Conservation (phyloP, 1,140 invertebrate species). For the Cephus cinctus region DNA sequence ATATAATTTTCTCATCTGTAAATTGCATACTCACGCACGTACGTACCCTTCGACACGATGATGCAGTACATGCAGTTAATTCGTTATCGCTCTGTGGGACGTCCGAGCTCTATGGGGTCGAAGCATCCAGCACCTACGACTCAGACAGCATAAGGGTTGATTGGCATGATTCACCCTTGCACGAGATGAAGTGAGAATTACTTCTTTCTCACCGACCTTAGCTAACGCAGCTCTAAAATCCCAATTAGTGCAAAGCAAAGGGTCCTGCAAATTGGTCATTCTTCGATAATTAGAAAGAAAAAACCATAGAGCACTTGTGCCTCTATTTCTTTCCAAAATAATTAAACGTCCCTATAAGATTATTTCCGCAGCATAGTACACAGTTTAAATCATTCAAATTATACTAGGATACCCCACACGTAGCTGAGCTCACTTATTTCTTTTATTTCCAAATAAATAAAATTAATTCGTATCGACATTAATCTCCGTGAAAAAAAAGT, state of each 20-base stretch:
- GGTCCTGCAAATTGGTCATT: slow-evolving; percentile 37
- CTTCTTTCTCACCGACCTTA: slow-evolving; percentile 27
- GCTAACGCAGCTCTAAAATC: slow-evolving; percentile 29
- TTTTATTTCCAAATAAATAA: too few species aligned
- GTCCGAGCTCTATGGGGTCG: slow-evolving; percentile 17
- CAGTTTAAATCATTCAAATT: too few species aligned
- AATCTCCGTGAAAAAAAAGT: too few species aligned
- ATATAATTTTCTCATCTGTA: too few species aligned
- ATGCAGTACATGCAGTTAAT: slow-evolving; percentile 40
- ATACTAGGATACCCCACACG: too few species aligned
- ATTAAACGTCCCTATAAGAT: too few species aligned
- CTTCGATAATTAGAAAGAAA: neutral
- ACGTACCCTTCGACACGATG: slow-evolving; percentile 21
- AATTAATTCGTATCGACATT: too few species aligned
- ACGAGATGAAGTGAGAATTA: slow-evolving; percentile 33
- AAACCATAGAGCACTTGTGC: too few species aligned
- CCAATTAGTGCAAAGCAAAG: slow-evolving; percentile 33
- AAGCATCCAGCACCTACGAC: slow-evolving; percentile 23
- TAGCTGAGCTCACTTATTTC: too few species aligned
- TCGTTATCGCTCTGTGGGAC: slow-evolving; percentile 39
- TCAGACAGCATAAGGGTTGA: slow-evolving; percentile 30
- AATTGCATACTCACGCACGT: slow-evolving; percentile 33
- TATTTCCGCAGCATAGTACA: too few species aligned
- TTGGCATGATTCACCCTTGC: slow-evolving; percentile 39
- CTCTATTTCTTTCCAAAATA: too few species aligned